Conservation (phyloP, 2,113 vertebrate genomes). For the Strigops habroptila region DNA sequence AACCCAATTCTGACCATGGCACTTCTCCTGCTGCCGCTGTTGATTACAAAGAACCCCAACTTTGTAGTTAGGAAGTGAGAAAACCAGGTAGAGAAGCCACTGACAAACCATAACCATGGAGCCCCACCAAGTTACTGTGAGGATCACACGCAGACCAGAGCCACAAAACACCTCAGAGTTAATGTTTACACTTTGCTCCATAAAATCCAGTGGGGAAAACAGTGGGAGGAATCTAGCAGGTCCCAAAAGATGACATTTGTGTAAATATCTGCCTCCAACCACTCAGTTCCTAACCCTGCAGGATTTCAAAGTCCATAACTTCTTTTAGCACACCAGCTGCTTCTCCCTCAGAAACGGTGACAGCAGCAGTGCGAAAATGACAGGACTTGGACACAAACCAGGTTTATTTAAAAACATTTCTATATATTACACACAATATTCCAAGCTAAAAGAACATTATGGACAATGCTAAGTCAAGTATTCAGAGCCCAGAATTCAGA, state of each 20-base stretch:
- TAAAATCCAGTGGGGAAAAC: not conserved
- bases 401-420: not conserved
- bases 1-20: not conserved
- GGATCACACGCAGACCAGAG: not conserved
- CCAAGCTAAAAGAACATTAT: not conserved
- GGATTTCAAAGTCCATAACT: conserved; percentile 21
- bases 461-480: not conserved
- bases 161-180: not conserved
- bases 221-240: conserved; percentile 15
- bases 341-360: not conserved
- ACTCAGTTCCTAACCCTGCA: conserved; percentile 13
- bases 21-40: not conserved
- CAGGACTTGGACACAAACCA: conserved; percentile 42
- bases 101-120: not conserved
- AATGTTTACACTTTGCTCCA: not conserved
- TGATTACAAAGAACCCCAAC: not conserved
- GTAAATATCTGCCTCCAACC: conserved; percentile 30
- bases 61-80: not conserved
- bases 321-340: conserved; percentile 58
- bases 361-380: conserved; percentile 15
- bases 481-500: not conserved
- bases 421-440: not conserved
- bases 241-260: not conserved
- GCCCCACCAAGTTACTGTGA: not conserved
- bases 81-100: not conserved